These are phyloP conservation scores for Pycnonotus jocosus DNA, from an alignment of 2,113 vertebrate species.

Conservation along the genomic window DNA sequence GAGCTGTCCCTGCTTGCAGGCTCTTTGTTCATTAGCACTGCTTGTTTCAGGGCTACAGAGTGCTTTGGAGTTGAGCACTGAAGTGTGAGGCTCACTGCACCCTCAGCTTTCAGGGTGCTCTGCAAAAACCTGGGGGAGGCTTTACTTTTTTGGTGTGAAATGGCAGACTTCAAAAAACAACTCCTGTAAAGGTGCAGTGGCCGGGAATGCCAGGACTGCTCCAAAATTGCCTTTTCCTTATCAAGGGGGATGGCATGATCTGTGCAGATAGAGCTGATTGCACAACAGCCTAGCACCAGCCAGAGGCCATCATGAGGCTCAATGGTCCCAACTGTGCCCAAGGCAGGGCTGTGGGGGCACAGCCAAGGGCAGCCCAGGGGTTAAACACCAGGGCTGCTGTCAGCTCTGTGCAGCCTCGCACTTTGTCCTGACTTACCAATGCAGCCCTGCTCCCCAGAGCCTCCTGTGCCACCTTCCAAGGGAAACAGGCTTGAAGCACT, in stretches of 20 bases:
- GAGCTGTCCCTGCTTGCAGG: slow-evolving; percentile 1
- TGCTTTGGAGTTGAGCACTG: not conserved
- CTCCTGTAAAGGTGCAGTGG: not conserved
- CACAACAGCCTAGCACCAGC: not conserved
- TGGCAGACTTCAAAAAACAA: not conserved
- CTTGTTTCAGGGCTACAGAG: not conserved
- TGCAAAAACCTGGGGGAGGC: not conserved
- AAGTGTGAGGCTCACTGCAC: not conserved
- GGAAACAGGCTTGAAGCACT: not conserved
- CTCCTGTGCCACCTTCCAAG: slow-evolving; percentile 8
- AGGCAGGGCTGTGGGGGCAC: not conserved
- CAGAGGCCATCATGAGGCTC: not conserved
- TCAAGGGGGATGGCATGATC: not conserved
- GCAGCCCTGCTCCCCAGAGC: slow-evolving; percentile 17
- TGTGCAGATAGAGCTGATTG: not conserved
- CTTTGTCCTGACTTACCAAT: slow-evolving; percentile 30
- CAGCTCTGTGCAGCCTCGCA: not conserved
- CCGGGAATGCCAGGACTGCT: not conserved
- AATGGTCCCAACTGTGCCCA: not conserved
- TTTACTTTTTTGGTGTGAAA: not conserved
- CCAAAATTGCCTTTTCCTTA: not conserved
- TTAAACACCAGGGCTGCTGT: not conserved
- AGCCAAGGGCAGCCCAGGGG: not conserved
- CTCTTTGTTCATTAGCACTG: slow-evolving; percentile 2
- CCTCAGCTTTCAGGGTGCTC: not conserved